Evolutionary conservation across 2,113 vertebrate genomes (phyloP).

Genomic region (Chaetodon auriga): DNA sequence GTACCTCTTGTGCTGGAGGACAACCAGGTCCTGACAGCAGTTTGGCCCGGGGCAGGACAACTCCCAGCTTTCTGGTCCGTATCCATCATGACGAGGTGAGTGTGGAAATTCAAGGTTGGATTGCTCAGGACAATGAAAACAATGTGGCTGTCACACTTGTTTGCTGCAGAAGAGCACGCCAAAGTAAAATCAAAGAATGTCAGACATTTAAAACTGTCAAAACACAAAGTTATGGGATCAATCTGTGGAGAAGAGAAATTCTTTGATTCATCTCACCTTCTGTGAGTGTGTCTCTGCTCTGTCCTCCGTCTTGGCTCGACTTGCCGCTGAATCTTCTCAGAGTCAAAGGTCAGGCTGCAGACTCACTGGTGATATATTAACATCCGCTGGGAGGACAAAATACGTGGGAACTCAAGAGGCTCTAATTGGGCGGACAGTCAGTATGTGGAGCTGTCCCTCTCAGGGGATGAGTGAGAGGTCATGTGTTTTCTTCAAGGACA

Average conservation of each 20-base stretch:
- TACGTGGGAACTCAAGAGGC: slow-evolving; percentile 60
- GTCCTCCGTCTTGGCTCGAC: slow-evolving; percentile 13
- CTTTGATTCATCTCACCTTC: slow-evolving; percentile 58
- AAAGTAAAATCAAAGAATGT: neutral
- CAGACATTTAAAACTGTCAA: neutral
- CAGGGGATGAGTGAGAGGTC: slow-evolving; percentile 27
- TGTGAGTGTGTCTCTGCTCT: slow-evolving; percentile 35
- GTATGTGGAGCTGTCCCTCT: slow-evolving; percentile 19
- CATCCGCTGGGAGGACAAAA: slow-evolving; percentile 57
- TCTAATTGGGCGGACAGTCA: neutral
- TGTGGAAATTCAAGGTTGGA: slow-evolving; percentile 28
- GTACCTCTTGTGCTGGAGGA: slow-evolving; percentile 71
- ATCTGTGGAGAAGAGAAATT: neutral
- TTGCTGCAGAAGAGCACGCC: neutral
- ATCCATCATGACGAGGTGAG: slow-evolving; percentile 54
- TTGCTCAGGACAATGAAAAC: slow-evolving; percentile 5
- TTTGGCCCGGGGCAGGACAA: slow-evolving; percentile 48
- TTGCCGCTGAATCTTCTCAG: slow-evolving; percentile 27
- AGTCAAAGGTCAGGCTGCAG: slow-evolving; percentile 73
- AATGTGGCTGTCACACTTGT: neutral
- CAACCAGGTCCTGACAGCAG: slow-evolving; percentile 45
- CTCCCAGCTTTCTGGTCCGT: slow-evolving; percentile 41
- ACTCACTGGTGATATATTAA: slow-evolving; percentile 78
- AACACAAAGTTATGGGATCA: neutral
- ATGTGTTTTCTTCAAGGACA: slow-evolving; percentile 32